Base-by-base conservation (phyloP, 2,888 invertebrate genomes). In the Eupelmus urozonus region DNA sequence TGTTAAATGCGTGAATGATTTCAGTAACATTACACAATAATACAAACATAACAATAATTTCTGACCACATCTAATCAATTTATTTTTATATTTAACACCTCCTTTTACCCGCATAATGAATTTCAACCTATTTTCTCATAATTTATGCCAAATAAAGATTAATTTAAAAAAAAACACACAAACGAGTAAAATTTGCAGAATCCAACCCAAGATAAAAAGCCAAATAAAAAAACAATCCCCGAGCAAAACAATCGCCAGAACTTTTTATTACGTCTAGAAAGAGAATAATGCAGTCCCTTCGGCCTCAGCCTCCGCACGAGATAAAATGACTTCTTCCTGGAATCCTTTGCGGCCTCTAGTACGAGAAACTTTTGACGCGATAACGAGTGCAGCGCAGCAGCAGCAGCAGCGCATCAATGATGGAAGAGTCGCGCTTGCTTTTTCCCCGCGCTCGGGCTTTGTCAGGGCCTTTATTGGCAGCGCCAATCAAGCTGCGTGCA, bases 311-410 rank as follows among this genome's bases (percentile, higher is more conserved):
- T 45, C 18, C 29, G 27, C 20, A 40, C n/a, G 25, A 20, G 57
- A 73, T 40, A 57, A 59, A 74, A 65, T 20, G 49, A 57, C 57
- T 59, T 29, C 57, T 74, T 65, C 73, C 57, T n/a, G 23, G 65
- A 74, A 66, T 16, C 18, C 16, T 7, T n/a, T 11, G 13, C 13
- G 9, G 16, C 45, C 13, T 13, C 45, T 45, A 34, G 34, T 5
- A 18, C 18, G 51, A 23, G 11, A n/a, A 23, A 51, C 65, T 29
- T 65, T 34, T 49, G 60, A 45, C 27, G 40, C 59, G 49, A 67
- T 74, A 66, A 74, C 63, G 72, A 72, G 72, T 25, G 42, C 62
- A 51, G 29, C 51, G 25, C 62, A 51, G 51, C 4, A 3, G 13
- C 2, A 51, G 51, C 16, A 11, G n/a, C 0, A 29, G 23, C 27